phyloP scores from a whole-genome alignment of 2,797 vertebrate species.

The Pseudotriccus pelzelni region DNA sequence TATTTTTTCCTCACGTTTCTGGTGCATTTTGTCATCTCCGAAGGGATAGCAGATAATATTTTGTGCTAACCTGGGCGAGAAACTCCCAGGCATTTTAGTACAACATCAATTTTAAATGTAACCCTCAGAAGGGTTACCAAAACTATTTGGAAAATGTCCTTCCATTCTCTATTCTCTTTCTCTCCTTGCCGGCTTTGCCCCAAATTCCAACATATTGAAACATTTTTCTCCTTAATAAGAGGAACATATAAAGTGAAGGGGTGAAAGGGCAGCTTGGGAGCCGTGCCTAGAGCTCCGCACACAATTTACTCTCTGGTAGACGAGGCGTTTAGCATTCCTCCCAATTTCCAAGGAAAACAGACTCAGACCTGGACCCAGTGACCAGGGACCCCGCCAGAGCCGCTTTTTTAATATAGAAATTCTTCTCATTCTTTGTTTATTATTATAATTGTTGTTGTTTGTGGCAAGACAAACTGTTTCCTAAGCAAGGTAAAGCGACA shows the following conservation, averaged over 20 bases:
- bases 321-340: conserved; percentile 78
- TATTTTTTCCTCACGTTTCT: neutral
- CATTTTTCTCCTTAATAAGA: conserved; percentile 99
- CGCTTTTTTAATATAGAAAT: conserved; percentile 42
- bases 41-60: neutral
- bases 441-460: conserved; percentile 25
- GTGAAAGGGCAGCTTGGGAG: conserved; percentile 97
- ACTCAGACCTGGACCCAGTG: neutral
- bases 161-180: conserved; percentile 65
- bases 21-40: neutral
- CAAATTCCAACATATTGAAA: conserved; percentile 93
- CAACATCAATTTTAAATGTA: neutral
- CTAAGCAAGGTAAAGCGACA: neutral
- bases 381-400: neutral
- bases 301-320: conserved; percentile 81
- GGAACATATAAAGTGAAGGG: conserved; percentile 90
- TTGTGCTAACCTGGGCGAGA: neutral
- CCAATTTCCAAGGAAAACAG: conserved; percentile 79
- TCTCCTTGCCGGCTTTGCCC: conserved; percentile 68
- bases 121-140: conserved; percentile 3
- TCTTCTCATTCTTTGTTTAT: conserved; percentile 47
- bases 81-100: neutral
- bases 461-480: neutral
- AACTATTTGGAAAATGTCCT: conserved; percentile 69
- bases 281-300: conserved; percentile 83